A percentile compares a stretch with the other conserved stretches of the same genome.
Conservation (phyloP, 2,888 invertebrate species). For the Strigamia crassipes region DNA sequence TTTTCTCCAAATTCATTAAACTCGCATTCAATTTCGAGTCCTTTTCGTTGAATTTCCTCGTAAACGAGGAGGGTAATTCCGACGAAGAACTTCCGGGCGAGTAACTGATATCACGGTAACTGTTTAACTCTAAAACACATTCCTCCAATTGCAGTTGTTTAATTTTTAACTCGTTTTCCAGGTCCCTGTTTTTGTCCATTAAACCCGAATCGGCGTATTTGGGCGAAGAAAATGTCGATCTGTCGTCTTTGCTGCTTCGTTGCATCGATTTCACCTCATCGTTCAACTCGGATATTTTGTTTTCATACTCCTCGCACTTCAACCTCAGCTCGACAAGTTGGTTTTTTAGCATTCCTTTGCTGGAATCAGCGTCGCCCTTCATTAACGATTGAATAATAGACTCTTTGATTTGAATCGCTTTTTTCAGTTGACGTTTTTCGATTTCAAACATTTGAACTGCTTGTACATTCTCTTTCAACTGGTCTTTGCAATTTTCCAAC, state of each 20-base stretch:
- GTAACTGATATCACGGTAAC: background rate
- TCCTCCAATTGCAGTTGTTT: conserved; percentile 36
- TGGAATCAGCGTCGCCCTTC: conserved; percentile 24
- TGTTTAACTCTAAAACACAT: background rate
- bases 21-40: conserved; percentile 16
- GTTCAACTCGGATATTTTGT: background rate
- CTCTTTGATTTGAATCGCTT: conserved; percentile 35
- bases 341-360: background rate
- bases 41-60: conserved; percentile 23
- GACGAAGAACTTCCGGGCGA: background rate
- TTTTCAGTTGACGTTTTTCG: conserved; percentile 10
- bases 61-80: background rate
- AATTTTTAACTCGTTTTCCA: conserved; percentile 33
- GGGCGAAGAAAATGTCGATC: background rate
- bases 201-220: background rate
- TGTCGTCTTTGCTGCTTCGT: background rate
- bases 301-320: conserved; percentile 29
- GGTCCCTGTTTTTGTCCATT: background rate
- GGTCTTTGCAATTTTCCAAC: background rate
- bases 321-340: conserved; percentile 20
- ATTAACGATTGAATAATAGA: conserved; percentile 41
- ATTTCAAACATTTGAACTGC: background rate
- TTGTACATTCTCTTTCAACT: background rate
- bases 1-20: background rate
- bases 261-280: background rate